These are phyloP conservation scores for Augochlora pura DNA, from an alignment of 1,140 invertebrate species.

Conservation along the genomic window DNA sequence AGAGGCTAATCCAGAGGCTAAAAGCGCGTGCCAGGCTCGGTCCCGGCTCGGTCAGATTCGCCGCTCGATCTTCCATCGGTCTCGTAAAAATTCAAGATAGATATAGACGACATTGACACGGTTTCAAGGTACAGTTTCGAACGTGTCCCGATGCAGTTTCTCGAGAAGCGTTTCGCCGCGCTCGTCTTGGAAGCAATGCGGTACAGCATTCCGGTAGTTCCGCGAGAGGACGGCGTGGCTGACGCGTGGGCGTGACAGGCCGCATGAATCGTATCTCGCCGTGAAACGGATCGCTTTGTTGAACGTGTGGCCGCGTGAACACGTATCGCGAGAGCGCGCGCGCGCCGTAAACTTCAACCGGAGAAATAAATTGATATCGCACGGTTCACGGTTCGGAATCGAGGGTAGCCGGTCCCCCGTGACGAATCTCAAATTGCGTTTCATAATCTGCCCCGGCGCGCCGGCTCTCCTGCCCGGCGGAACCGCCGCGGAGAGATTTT, in stretches of 20 bases:
- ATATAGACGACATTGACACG: background rate
- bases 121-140: background rate
- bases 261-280: conserved; percentile 36
- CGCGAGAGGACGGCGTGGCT: conserved; percentile 15
- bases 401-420: no score
- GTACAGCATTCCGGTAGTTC: conserved; percentile 39
- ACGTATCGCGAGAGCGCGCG: conserved; percentile 3
- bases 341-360: background rate
- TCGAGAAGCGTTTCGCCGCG: background rate
- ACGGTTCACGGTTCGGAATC: background rate
- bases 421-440: no score
- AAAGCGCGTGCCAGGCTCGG: no score
- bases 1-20: no score
- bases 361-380: conserved; percentile 24
- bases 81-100: no score
- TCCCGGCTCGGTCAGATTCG: no score
- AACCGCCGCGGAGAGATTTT: no score
- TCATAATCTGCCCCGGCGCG: no score
- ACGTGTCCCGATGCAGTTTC: background rate
- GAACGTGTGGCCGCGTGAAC: conserved; percentile 19
- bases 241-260: conserved; percentile 38
- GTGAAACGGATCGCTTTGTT: conserved; percentile 38
- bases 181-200: background rate
- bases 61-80: no score
- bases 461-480: no score